phyloP scores from a whole-genome alignment of 2,797 vertebrate genomes.

The Ctenochaetus hawaiiensis region DNA sequence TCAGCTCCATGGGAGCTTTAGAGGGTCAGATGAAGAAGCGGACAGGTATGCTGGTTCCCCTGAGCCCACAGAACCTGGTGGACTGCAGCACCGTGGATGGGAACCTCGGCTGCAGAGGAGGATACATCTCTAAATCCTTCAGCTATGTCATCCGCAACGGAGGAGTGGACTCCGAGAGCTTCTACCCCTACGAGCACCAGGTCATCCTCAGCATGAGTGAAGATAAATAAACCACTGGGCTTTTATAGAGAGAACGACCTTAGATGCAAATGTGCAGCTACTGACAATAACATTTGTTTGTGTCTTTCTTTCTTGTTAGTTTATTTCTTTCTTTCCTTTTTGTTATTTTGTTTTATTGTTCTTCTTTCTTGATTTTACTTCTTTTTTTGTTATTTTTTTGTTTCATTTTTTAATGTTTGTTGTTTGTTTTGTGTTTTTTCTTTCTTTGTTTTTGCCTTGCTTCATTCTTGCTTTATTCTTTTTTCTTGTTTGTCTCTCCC shows the following conservation, averaged over 20 bases:
- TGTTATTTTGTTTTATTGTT: background rate
- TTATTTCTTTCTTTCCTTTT: background rate
- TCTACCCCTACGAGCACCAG: constrained; percentile 83
- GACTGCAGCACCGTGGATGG: constrained; percentile 80
- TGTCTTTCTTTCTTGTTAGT: no score
- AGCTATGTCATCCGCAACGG: constrained; percentile 79
- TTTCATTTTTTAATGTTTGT: background rate
- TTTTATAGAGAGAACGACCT: background rate
- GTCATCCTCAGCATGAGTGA: constrained; percentile 46
- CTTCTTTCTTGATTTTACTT: background rate
- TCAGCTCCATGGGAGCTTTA: constrained; percentile 84
- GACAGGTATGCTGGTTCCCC: constrained; percentile 72
- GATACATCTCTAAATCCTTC: constrained; percentile 79
- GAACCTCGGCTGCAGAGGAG: constrained; percentile 84
- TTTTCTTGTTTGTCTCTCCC: no score
- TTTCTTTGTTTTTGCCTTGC: background rate
- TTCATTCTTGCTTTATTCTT: no score
- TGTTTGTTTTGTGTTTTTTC: background rate
- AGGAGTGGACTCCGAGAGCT: constrained; percentile 82
- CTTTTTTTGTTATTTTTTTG: background rate
- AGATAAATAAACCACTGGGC: background rate
- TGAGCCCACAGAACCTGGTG: constrained; percentile 87
- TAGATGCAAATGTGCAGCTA: background rate
- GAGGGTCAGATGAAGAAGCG: constrained; percentile 84
- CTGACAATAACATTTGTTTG: background rate